Evolutionary conservation across 2,113 vertebrate genomes (phyloP).

Genomic region (Leptosomus discolor): DNA sequence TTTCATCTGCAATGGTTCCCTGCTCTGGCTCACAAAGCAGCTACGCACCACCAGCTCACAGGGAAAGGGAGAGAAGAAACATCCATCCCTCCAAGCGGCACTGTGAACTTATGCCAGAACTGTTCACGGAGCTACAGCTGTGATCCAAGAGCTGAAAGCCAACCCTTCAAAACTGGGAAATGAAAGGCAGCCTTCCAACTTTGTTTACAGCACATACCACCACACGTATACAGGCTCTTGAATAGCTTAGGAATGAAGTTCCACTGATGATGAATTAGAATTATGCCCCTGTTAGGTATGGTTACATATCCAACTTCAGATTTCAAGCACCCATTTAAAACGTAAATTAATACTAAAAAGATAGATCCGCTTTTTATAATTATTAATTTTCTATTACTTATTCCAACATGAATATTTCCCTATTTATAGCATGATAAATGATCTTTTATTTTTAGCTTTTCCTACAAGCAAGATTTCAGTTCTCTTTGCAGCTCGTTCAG

Average conservation of each 20-base stretch:
- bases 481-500: background rate
- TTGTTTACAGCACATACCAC: background rate
- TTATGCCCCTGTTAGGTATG: background rate
- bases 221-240: background rate
- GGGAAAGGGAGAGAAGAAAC: background rate
- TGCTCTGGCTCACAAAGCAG: background rate
- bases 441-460: background rate
- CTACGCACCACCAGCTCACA: background rate
- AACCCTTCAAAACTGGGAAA: background rate
- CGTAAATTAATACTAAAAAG: background rate
- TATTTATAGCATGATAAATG: background rate
- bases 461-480: background rate
- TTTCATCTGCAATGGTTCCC: background rate
- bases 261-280: background rate
- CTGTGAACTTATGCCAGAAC: background rate
- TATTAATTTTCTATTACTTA: background rate
- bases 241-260: background rate
- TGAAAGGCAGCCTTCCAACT: background rate
- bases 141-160: background rate
- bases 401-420: background rate
- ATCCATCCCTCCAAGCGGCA: rapidly evolving
- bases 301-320: background rate
- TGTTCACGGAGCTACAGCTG: background rate
- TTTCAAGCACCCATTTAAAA: background rate
- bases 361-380: background rate